These are phyloP conservation scores for Marmota monax DNA, from an alignment of 2,113 vertebrate species.

Conservation along the genomic window DNA sequence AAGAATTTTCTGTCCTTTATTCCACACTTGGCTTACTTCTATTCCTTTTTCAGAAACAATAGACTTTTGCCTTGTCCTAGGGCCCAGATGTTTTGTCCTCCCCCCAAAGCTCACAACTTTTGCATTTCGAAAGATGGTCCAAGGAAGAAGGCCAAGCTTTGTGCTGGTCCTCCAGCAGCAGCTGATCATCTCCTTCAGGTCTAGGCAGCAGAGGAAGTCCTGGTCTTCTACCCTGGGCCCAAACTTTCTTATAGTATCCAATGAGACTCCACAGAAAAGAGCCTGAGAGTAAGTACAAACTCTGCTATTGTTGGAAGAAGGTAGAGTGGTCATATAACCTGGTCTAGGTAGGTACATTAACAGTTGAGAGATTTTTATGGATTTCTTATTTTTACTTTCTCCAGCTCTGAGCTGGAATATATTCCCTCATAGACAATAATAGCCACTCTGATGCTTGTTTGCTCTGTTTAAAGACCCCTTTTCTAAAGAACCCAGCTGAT, in stretches of 20 bases:
- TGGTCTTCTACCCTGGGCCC: not conserved
- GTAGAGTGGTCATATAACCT: not conserved
- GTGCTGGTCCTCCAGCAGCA: not conserved
- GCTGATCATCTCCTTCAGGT: not conserved
- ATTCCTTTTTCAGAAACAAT: not conserved
- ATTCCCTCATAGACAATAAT: not conserved
- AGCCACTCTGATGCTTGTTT: slow-evolving; percentile 12
- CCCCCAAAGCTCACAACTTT: not conserved
- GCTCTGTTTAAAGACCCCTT: not conserved
- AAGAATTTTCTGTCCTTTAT: not conserved
- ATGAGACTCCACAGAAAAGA: not conserved
- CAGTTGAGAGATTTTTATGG: not conserved
- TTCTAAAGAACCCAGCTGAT: not conserved
- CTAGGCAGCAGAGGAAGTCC: not conserved
- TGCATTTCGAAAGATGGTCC: not conserved
- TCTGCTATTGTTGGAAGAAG: not conserved
- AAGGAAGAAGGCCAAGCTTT: not conserved
- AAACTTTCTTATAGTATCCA: not conserved
- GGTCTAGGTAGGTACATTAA: not conserved
- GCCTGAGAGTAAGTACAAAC: not conserved
- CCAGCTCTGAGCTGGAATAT: not conserved
- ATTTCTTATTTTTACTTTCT: not conserved
- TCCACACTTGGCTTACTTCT: not conserved
- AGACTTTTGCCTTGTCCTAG: not conserved
- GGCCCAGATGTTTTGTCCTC: not conserved